These are phyloP conservation scores for Furcula furcula DNA, from an alignment of 2,888 invertebrate genomes.

Conservation along the genomic window DNA sequence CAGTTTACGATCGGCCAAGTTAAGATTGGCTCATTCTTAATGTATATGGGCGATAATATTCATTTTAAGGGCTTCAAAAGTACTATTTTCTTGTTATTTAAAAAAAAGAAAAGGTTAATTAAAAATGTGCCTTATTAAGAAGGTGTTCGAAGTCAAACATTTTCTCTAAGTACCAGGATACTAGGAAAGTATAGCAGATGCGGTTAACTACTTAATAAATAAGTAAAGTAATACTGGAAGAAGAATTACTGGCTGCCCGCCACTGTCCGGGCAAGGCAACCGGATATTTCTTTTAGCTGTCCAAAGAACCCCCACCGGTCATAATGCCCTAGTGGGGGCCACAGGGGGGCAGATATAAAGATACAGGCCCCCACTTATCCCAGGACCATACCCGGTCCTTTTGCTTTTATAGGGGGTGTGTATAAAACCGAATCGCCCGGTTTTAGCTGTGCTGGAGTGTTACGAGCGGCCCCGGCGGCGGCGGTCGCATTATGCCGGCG, in stretches of 20 bases:
- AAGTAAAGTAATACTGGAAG: slow-evolving; percentile 72
- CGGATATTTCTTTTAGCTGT: slow-evolving; percentile 82
- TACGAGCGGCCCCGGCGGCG: slow-evolving; percentile 75
- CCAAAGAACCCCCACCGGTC: slow-evolving; percentile 80
- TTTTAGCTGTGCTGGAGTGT: slow-evolving; percentile 79
- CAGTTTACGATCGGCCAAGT: slow-evolving; percentile 25
- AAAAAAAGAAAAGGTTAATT: neutral
- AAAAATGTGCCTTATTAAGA: too few species aligned
- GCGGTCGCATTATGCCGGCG: slow-evolving; percentile 65
- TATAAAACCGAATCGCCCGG: slow-evolving; percentile 81
- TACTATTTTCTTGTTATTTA: neutral
- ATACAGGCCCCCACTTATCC: slow-evolving; percentile 80
- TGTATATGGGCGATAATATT: slow-evolving; percentile 17
- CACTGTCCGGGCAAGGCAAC: slow-evolving; percentile 68
- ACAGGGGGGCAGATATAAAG: slow-evolving; percentile 78
- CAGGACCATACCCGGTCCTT: slow-evolving; percentile 77
- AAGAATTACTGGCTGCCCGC: slow-evolving; percentile 71
- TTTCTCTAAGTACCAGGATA: slow-evolving; percentile 38
- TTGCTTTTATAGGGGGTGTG: slow-evolving; percentile 82
- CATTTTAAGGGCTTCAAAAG: neutral
- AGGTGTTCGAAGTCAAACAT: too few species aligned
- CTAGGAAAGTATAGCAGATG: slow-evolving; percentile 50
- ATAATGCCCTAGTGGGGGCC: slow-evolving; percentile 73
- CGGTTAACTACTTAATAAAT: slow-evolving; percentile 70
- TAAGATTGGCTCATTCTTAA: slow-evolving; percentile 25